Evolutionary conservation across 1,140 invertebrate genomes (phyloP).

Genomic region (Papilio machaon): DNA sequence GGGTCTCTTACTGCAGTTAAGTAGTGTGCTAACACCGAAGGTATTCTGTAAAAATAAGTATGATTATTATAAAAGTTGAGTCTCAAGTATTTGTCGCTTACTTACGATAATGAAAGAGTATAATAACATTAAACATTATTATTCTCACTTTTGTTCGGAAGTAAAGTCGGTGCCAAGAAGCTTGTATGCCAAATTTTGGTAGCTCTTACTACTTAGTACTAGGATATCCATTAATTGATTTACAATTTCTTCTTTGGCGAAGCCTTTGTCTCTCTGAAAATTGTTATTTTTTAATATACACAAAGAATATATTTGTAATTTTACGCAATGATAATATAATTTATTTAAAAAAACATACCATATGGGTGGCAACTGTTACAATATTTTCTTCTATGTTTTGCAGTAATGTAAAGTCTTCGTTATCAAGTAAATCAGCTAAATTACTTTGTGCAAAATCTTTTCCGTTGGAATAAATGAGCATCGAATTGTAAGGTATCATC

Average conservation of each 20-base stretch:
- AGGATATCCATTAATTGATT: conserved; percentile 71
- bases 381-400: conserved; percentile 70
- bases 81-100: not conserved
- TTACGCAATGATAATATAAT: conserved; percentile 8
- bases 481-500: conserved; percentile 63
- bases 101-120: not conserved
- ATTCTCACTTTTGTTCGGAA: conserved; percentile 49
- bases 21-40: conserved; percentile 72
- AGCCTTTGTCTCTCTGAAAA: conserved; percentile 70
- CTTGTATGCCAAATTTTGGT: conserved; percentile 60
- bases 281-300: conserved; percentile 46
- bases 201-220: conserved; percentile 63
- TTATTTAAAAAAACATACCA: conserved; percentile 56
- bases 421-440: conserved; percentile 37
- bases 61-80: not conserved
- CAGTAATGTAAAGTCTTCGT: conserved; percentile 54
- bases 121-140: conserved; percentile 7
- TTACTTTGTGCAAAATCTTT: conserved; percentile 61
- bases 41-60: conserved; percentile 55
- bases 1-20: conserved; percentile 85
- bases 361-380: conserved; percentile 55
- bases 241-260: conserved; percentile 67
- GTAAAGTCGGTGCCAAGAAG: conserved; percentile 48
- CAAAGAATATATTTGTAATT: conserved; percentile 29
- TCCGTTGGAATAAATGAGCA: conserved; percentile 74